Evolutionary conservation across 2,113 vertebrate species (phyloP).

Genomic region (Coturnix japonica): DNA sequence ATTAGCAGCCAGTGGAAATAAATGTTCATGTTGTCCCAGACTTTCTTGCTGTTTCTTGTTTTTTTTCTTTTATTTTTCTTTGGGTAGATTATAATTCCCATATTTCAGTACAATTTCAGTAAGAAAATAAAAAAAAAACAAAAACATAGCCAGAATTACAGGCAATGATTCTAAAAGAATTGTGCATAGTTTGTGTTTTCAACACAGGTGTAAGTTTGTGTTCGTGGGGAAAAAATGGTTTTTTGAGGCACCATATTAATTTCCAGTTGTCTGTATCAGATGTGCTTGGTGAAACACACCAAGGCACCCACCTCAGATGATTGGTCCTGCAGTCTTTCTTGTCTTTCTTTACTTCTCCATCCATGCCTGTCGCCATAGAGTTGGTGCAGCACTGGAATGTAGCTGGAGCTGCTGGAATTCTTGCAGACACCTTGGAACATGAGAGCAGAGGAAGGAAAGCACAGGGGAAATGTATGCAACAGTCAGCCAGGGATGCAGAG

Average conservation of each 20-base stretch:
- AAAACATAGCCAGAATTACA: neutral
- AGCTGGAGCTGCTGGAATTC: neutral
- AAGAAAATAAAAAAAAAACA: neutral
- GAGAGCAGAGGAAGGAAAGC: neutral
- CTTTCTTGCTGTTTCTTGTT: neutral
- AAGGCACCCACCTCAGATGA: neutral
- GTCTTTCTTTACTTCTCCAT: neutral
- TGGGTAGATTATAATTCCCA: neutral
- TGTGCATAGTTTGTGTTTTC: neutral
- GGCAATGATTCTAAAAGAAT: neutral
- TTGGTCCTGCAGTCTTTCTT: neutral
- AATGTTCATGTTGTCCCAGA: neutral
- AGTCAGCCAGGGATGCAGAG: fast-evolving
- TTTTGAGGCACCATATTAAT: neutral
- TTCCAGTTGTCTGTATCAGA: neutral
- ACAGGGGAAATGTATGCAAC: fast-evolving
- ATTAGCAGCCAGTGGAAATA: neutral
- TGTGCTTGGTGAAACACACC: neutral
- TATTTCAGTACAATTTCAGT: neutral
- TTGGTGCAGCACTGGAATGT: neutral
- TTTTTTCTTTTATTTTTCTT: neutral
- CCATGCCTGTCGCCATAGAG: fast-evolving
- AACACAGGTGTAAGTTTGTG: neutral
- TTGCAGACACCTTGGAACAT: fast-evolving
- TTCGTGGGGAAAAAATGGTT: neutral